Base-by-base conservation (phyloP, 1,140 invertebrate genomes). In the Musca domestica region DNA sequence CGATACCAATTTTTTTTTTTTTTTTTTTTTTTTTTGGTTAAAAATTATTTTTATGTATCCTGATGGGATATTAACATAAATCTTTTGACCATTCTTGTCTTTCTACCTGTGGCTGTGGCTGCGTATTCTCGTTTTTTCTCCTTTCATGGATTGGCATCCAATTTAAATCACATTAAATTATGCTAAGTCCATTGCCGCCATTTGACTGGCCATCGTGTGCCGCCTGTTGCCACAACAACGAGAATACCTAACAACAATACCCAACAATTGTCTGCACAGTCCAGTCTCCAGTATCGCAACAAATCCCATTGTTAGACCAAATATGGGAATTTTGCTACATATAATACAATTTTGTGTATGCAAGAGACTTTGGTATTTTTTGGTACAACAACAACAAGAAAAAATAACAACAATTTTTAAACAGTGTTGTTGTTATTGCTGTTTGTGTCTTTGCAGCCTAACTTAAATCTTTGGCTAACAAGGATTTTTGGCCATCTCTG, bases 111-210 rank as follows among this genome's bases (percentile, higher is more conserved):
- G n/a, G n/a, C n/a, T n/a, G n/a, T n/a, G 47, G 10, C 47, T 48
- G 15, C 15, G 10, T 19, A 48, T 48, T 48, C 5, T 48, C 17
- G 15, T 1, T 48, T 48, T 15, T 15, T 2, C 12, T 3, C 15
- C 47, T n/a, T 48, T 48, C 9, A 30, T 48, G 47, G 15, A 14
- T 14, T 48, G 20, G 51, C 20, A 54, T 58, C 54, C 54, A 58
- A 58, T 58, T 58, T 58, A 58, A 58, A 58, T 58, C 54, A 27
- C 23, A 58, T 58, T 58, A 58, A 58, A 58, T 30, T 58, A 58
- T 58, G 54, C 54, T 30, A 30, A 30, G 54, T 58, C 54, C 17
- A 9, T 9, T 30, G 27, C 27, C 27, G 27, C 27, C 27, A 30
- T 4, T 30, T 30, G 27, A 4, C 9, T 30, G 27, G 3, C 27